Evolutionary conservation across 2,113 vertebrate genomes (phyloP), one percentile per base, ranked within the genome.

Genomic region (Salminus brasiliensis): DNA sequence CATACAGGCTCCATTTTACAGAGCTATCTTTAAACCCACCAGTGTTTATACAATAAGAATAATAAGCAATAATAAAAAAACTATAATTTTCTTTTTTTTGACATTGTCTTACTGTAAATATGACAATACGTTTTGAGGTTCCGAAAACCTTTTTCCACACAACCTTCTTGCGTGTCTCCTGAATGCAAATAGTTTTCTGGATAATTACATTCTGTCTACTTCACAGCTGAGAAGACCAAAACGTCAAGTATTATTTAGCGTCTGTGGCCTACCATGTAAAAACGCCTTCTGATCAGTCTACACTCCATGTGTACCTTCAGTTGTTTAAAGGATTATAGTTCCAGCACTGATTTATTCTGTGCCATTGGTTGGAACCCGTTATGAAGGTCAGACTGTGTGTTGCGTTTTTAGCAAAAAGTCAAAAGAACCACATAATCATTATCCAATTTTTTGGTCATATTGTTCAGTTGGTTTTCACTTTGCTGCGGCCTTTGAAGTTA

Each of bases 181-280:
- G 76, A 87, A 85, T 82, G 82, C 47, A 30, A 70, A 76, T 76
- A 74, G 60, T 85, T 78, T 81, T 82, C 45, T 70, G 70, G 73
- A 78, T 81, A 74, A 81, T 80, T 87, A 5, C 70, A 81, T 90
- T 86, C 81, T 73, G 81, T 87, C 88, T 86, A 62, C 74, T 78
- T 63, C 74, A 81, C 81, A 88, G 83, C 80, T 85, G 75, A 69
- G 66, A 85, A 81, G 68, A 78, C 78, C 78, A 55, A n/a, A n/a
- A n/a, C n/a, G n/a, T n/a, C n/a, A n/a, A n/a, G n/a, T n/a, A n/a
- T n/a, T n/a, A n/a, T n/a, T n/a, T n/a, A n/a, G n/a, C n/a, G n/a
- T n/a, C n/a, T n/a, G n/a, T n/a, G 5, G 45, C 36, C 36, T 47
- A 1, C 5, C 15, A 5, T 47, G 15, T 15, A 49, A 21, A 49